These are phyloP conservation scores for Anableps anableps DNA, from an alignment of 2,797 vertebrate species.

Conservation along the genomic window DNA sequence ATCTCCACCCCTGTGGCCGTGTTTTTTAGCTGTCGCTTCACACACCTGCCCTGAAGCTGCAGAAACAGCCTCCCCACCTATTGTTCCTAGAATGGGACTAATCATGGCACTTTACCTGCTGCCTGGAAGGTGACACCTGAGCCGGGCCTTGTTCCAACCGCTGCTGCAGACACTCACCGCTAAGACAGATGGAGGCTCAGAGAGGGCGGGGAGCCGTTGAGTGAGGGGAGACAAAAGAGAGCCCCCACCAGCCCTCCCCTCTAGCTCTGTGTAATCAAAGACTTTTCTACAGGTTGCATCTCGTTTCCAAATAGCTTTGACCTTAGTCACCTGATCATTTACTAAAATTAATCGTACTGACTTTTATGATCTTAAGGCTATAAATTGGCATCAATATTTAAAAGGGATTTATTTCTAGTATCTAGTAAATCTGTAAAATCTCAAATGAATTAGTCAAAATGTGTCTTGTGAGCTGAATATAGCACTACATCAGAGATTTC, in stretches of 20 bases:
- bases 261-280: constrained; percentile 22
- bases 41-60: constrained; percentile 73
- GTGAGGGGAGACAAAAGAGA: constrained; percentile 56
- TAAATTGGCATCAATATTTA: neutral
- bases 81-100: constrained; percentile 76
- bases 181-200: constrained; percentile 35
- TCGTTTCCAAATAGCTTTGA: constrained; percentile 35
- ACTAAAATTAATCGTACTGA: neutral
- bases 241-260: neutral
- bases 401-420: neutral
- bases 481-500: neutral
- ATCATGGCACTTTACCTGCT: constrained; percentile 80
- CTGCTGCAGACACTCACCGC: constrained; percentile 36
- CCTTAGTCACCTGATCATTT: constrained; percentile 6
- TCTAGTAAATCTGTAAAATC: neutral
- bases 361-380: neutral
- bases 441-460: neutral
- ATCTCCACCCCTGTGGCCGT: constrained; percentile 38
- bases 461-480: neutral
- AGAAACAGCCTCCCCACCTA: constrained; percentile 58
- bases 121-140: constrained; percentile 79
- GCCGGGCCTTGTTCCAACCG: constrained; percentile 51
- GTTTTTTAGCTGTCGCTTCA: constrained; percentile 49
- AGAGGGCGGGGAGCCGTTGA: constrained; percentile 17
- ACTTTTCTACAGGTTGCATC: constrained; percentile 37